These are phyloP conservation scores for Belonocnema kinseyi DNA, from an alignment of 1,140 invertebrate genomes.

Conservation along the genomic window DNA sequence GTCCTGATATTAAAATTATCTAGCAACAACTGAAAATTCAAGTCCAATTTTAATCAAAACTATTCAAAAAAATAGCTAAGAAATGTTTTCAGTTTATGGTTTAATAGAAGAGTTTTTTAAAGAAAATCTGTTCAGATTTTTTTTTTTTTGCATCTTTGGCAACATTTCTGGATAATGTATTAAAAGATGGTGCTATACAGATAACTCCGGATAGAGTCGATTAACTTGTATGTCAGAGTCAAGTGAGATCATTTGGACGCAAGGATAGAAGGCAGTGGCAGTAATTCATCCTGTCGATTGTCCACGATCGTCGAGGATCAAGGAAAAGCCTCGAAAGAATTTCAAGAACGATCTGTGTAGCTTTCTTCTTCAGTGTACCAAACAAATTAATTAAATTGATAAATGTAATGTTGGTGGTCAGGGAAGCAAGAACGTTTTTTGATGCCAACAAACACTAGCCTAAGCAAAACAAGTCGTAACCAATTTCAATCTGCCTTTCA, in stretches of 20 bases:
- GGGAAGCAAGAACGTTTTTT: too few relatives aligned
- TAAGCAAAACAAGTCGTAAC: background rate
- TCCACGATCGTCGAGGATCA: constrained; percentile 38
- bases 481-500: background rate
- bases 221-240: constrained; percentile 62
- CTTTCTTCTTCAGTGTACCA: too few relatives aligned
- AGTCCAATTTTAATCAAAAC: constrained; percentile 14
- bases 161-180: constrained; percentile 39
- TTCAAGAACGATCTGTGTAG: constrained; percentile 3
- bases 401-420: too few relatives aligned
- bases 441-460: too few relatives aligned
- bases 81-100: background rate
- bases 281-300: constrained; percentile 42
- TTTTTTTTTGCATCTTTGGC: background rate
- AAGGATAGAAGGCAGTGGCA: constrained; percentile 49
- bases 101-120: background rate
- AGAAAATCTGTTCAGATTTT: constrained; percentile 13
- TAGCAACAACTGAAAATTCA: constrained; percentile 20
- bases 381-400: too few relatives aligned
- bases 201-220: constrained; percentile 39
- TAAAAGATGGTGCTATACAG: background rate
- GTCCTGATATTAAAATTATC: constrained; percentile 41
- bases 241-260: constrained; percentile 62
- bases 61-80: background rate
- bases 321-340: constrained; percentile 37